phyloP scores from a whole-genome alignment of 2,113 vertebrate species.

The Rhombomys opimus region DNA sequence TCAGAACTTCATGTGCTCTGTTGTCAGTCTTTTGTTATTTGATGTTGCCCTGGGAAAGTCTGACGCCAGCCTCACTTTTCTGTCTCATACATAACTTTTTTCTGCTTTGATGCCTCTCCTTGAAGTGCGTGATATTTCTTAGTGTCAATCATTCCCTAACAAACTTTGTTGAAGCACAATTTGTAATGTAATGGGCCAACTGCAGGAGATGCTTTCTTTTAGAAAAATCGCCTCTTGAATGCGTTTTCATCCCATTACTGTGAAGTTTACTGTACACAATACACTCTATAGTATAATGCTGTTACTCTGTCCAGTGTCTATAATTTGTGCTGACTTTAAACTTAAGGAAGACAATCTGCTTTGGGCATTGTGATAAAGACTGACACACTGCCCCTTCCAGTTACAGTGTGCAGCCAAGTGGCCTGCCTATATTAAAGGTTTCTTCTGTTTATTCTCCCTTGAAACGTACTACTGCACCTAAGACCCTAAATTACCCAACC shows the following conservation, averaged over 20 bases:
- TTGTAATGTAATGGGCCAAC: neutral
- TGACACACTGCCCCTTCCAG: accelerated
- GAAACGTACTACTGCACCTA: neutral
- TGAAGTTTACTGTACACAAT: neutral
- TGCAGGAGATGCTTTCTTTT: neutral
- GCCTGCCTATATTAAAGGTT: no score
- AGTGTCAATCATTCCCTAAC: neutral
- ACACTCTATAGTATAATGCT: neutral
- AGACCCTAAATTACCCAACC: neutral
- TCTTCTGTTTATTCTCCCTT: neutral
- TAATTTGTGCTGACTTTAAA: neutral
- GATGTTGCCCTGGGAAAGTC: neutral
- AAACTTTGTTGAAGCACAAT: neutral
- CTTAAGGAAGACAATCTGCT: neutral
- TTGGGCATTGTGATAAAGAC: neutral
- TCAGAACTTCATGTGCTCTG: neutral
- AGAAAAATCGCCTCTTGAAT: neutral
- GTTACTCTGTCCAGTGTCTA: neutral
- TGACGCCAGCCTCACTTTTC: neutral
- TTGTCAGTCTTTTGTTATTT: neutral
- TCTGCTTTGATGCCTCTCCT: neutral
- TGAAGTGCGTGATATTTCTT: neutral
- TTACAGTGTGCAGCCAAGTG: neutral
- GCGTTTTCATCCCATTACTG: neutral
- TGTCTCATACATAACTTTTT: neutral